Conservation (phyloP, 2,113 vertebrate species). For the Centropristis striata region DNA sequence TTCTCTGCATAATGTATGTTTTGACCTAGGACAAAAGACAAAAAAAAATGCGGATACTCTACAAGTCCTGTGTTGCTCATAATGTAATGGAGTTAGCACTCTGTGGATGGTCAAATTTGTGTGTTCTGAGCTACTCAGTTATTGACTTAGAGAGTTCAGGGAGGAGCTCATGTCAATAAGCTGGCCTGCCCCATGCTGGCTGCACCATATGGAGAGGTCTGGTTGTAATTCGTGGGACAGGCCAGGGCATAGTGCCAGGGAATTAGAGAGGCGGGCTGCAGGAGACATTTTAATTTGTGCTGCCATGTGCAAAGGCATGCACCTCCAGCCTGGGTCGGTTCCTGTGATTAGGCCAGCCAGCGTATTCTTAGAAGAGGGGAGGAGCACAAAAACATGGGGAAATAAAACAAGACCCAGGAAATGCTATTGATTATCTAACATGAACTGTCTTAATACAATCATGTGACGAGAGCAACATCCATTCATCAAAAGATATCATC, state of each 20-base stretch:
- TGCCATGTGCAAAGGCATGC: conserved; percentile 88
- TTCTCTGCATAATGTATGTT: background rate
- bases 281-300: conserved; percentile 87
- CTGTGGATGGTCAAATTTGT: conserved; percentile 46
- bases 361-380: conserved; percentile 78
- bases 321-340: conserved; percentile 74
- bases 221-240: conserved; percentile 81
- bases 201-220: conserved; percentile 74
- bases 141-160: conserved; percentile 72
- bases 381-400: conserved; percentile 59
- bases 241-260: conserved; percentile 81
- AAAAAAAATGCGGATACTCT: conserved; percentile 7
- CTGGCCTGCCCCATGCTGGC: conserved; percentile 75
- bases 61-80: conserved; percentile 35
- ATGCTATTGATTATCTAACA: conserved; percentile 52
- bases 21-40: conserved; percentile 1
- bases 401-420: conserved; percentile 69
- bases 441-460: conserved; percentile 36
- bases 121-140: conserved; percentile 56
- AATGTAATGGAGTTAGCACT: conserved; percentile 42
- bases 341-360: conserved; percentile 78
- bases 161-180: conserved; percentile 77
- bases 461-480: conserved; percentile 15
- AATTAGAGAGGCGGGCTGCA: conserved; percentile 84
- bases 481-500: conserved; percentile 1